phyloP scores from a whole-genome alignment of 2,888 invertebrate species.

The Tipula unca region DNA sequence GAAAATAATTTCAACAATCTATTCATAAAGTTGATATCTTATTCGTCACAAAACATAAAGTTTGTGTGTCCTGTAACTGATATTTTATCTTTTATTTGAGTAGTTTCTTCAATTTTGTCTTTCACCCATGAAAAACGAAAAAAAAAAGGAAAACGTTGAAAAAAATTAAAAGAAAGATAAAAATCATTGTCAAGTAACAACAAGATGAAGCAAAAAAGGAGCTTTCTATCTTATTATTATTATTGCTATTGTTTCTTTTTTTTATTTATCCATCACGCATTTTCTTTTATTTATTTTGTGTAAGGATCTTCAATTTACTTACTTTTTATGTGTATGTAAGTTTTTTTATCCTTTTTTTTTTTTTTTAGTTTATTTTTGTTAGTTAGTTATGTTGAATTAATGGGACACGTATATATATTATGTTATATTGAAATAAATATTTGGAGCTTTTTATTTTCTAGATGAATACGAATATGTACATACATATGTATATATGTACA shows the following conservation, averaged over 20 bases:
- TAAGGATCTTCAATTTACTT: slow-evolving; percentile 14
- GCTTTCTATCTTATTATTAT: neutral
- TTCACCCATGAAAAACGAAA: neutral
- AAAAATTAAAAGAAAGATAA: neutral
- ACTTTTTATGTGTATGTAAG: neutral
- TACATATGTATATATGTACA: neutral
- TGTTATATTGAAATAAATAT: slow-evolving; percentile 8
- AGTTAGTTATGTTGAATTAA: slow-evolving; percentile 8
- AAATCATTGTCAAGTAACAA: neutral
- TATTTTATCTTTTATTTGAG: neutral
- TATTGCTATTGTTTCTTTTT: neutral
- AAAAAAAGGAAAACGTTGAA: neutral
- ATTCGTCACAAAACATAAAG: neutral
- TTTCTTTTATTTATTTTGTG: slow-evolving; percentile 8
- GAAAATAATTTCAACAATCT: neutral
- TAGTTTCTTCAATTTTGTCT: neutral
- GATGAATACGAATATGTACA: neutral
- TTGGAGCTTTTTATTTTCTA: neutral
- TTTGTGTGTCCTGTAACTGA: slow-evolving; percentile 8
- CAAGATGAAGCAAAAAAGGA: neutral
- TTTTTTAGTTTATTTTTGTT: neutral
- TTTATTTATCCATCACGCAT: slow-evolving; percentile 14
- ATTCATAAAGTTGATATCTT: neutral
- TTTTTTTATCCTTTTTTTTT: neutral
- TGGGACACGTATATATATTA: neutral